phyloP scores from a whole-genome alignment of 2,888 invertebrate genomes.

The Autographa pulchrina region DNA sequence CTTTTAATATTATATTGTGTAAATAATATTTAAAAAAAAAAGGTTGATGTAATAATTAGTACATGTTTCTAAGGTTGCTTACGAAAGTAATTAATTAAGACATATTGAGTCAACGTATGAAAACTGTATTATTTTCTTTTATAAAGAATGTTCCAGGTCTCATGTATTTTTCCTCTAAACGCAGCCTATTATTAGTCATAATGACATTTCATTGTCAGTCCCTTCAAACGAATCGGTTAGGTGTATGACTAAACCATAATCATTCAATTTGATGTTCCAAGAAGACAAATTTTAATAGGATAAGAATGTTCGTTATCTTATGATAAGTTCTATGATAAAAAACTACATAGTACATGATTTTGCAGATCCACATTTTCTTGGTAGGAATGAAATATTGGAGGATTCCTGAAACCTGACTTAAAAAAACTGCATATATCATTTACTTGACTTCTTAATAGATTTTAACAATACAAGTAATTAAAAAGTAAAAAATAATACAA shows the following conservation, averaged over 20 bases:
- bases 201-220: constrained; percentile 54
- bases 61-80: not conserved
- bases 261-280: constrained; percentile 44
- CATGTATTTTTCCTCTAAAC: not conserved
- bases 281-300: constrained; percentile 25
- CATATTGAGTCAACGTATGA: not conserved
- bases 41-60: not conserved
- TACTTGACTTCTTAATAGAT: too few relatives aligned
- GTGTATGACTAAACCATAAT: constrained; percentile 52
- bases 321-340: not conserved
- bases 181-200: constrained; percentile 49
- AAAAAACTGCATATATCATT: too few relatives aligned
- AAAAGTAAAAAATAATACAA: too few relatives aligned
- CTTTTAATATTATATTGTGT: not conserved
- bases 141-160: not conserved
- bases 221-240: constrained; percentile 56
- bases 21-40: too few relatives aligned
- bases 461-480: too few relatives aligned
- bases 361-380: not conserved
- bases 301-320: constrained; percentile 2
- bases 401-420: too few relatives aligned
- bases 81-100: not conserved
- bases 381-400: not conserved
- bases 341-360: not conserved
- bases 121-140: not conserved